phyloP scores from a whole-genome alignment of 2,797 vertebrate genomes.

The Yasuhikotakia modesta region DNA sequence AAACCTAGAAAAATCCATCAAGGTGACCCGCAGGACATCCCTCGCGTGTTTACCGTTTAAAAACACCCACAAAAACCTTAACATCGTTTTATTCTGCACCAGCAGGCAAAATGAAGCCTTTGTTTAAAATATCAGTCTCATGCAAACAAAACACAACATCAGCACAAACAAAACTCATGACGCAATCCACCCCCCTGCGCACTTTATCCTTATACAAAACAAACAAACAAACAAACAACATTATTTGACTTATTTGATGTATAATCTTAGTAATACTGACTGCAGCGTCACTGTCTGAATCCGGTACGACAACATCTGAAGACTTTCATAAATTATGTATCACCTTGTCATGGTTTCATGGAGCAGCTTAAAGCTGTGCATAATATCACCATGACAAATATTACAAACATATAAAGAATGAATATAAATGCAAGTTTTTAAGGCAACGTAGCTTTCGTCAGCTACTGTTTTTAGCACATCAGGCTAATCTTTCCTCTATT shows the following conservation, averaged over 20 bases:
- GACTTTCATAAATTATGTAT: background rate
- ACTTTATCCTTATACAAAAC: background rate
- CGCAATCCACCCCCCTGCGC: background rate
- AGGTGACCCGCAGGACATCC: constrained; percentile 41
- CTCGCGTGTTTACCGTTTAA: background rate
- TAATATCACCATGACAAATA: background rate
- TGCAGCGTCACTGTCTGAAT: background rate
- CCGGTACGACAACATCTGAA: background rate
- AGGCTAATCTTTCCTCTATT: constrained; percentile 7
- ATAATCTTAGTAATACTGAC: background rate
- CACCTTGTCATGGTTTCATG: background rate
- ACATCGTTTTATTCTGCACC: background rate
- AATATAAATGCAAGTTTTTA: background rate
- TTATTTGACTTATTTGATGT: background rate
- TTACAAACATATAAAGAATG: background rate
- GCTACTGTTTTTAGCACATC: constrained; percentile 53
- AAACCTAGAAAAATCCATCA: constrained; percentile 18
- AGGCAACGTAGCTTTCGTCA: background rate
- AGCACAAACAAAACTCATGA: background rate
- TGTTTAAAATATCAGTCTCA: background rate
- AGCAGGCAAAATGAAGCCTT: background rate
- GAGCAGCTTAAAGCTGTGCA: background rate
- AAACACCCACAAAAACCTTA: background rate
- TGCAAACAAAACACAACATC: background rate
- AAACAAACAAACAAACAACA: background rate